Evolutionary conservation across 2,797 vertebrate genomes (phyloP).

Genomic region (Furcifer pardalis): DNA sequence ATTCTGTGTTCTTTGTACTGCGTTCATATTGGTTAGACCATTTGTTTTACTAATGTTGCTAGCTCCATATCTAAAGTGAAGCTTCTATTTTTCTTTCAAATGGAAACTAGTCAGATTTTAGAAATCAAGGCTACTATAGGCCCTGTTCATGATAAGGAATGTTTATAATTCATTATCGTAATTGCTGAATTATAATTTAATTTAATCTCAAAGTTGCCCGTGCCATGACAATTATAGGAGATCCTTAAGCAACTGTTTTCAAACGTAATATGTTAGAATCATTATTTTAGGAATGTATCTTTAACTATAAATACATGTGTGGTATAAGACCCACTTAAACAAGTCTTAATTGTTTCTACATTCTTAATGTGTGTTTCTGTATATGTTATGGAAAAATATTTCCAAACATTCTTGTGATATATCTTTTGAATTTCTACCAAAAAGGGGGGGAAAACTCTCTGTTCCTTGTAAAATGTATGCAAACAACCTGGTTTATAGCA

Average conservation of each 20-base stretch:
- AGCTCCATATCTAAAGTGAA: background rate
- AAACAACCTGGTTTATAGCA: background rate
- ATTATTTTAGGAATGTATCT: background rate
- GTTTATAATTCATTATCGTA: slow-evolving; percentile 4
- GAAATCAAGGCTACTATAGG: background rate
- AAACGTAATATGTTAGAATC: background rate
- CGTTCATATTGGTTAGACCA: background rate
- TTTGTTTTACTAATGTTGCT: background rate
- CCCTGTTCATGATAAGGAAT: background rate
- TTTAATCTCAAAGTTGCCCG: slow-evolving; percentile 25
- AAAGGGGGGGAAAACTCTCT: background rate
- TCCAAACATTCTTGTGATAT: background rate
- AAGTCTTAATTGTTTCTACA: background rate
- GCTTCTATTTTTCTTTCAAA: background rate
- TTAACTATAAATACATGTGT: background rate
- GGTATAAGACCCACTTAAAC: background rate
- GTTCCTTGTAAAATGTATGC: background rate
- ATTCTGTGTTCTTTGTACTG: background rate
- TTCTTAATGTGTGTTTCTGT: slow-evolving; percentile 1
- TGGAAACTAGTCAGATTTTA: background rate
- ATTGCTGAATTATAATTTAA: background rate
- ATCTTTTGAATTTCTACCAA: background rate
- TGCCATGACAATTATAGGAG: background rate
- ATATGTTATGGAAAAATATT: background rate
- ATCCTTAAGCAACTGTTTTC: background rate